Base-by-base conservation (phyloP, 1,140 invertebrate species). In the Anoplophora glabripennis region DNA sequence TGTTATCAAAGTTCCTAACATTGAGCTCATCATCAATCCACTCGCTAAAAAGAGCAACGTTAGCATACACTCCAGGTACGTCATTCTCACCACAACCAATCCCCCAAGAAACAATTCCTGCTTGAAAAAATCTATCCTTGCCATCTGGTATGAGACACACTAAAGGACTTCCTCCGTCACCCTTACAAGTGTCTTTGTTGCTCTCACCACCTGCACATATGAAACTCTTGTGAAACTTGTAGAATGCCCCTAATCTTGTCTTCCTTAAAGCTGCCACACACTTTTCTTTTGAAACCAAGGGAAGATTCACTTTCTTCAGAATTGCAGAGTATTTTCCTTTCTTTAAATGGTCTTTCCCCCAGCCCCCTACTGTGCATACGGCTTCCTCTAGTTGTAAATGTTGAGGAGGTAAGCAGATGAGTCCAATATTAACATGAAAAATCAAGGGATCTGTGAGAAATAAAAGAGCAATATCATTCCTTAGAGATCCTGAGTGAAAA, bases 91-190 rank as follows among this genome's bases (percentile, higher is more conserved):
- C 84, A 63, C 86, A 88, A 15, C 83, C 83, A 57, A 88, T 86
- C 34, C 86, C 86, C 86, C 86, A 89, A 0, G 86, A 83, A 0
- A 87, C 83, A 10, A 89, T 83, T 0, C 87, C 87, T 45, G 78
- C 79, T 78, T 86, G 78, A 14, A 75, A 70, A 67, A 76, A 83
- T 42, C 64, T 54, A 46, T 59, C 38, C 47, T 44, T 7, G 54
- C 66, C 10, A 49, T 55, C 64, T 7, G 64, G 37, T 57, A 79
- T 67, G 28, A 78, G 80, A 71, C 87, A 89, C 54, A 85, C 80
- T 10, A 90, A 58, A 1, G 87, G 86, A 48, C 83, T 77, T 0
- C 79, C 80, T 2, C 79, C 79, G 53, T 82, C 81, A 56, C 83
- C 85, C 61, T 77, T 82, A 67, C 89, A 91, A 1, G 88, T 87